Conservation (phyloP, 2,888 invertebrate genomes). For the Tipula helvola region DNA sequence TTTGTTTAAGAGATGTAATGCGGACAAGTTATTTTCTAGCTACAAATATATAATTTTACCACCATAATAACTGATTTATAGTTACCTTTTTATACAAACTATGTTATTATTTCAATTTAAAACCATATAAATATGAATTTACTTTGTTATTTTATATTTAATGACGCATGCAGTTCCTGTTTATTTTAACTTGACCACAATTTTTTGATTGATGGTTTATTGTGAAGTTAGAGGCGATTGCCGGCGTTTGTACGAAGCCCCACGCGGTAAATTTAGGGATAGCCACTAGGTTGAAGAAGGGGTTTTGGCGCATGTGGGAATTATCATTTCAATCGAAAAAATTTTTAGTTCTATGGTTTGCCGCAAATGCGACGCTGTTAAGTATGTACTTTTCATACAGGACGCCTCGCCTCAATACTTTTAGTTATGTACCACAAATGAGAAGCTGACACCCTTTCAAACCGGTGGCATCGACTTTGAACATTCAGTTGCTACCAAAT, state of each 20-base stretch:
- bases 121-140: background rate
- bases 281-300: background rate
- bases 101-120: background rate
- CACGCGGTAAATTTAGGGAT: background rate
- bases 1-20: background rate
- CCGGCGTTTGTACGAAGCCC: background rate
- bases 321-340: too few relatives aligned
- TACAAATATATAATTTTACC: background rate
- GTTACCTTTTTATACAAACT: background rate
- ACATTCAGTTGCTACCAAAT: too few relatives aligned
- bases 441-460: too few relatives aligned
- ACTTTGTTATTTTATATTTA: background rate
- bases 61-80: background rate
- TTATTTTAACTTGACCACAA: background rate
- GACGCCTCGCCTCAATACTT: too few relatives aligned
- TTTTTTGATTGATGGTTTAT: background rate
- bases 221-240: background rate
- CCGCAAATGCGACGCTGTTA: too few relatives aligned
- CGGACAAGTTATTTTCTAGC: background rate
- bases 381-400: too few relatives aligned
- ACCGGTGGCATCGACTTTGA: too few relatives aligned
- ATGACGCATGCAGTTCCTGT: background rate
- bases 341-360: too few relatives aligned
- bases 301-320: too few relatives aligned
- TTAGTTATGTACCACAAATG: too few relatives aligned